A percentile compares a stretch with the other conserved stretches of the same genome.
Conservation (phyloP, 2,797 vertebrate genomes). For the Neosalanx taihuensis region DNA sequence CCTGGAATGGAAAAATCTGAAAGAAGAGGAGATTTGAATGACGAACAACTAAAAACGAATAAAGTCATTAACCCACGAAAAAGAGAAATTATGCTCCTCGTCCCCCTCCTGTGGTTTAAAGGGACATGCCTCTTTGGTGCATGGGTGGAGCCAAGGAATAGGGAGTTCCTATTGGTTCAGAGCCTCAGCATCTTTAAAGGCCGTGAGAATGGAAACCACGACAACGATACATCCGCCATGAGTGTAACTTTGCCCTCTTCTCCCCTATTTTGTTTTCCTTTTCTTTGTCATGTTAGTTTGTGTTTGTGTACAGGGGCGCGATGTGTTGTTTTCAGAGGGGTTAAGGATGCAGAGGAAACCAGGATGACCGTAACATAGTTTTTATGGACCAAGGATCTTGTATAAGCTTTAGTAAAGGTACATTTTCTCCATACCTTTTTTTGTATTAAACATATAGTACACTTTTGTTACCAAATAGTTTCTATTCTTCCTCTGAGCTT, state of each 20-base stretch:
- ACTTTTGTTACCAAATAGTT: conserved; percentile 99
- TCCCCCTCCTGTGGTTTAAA: conserved; percentile 75
- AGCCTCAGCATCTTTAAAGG: conserved; percentile 79
- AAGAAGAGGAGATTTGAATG: conserved; percentile 44
- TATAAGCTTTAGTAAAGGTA: conserved; percentile 99
- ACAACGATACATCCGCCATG: conserved; percentile 67
- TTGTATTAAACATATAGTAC: conserved; percentile 97
- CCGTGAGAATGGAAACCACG: conserved; percentile 57
- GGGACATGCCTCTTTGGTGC: conserved; percentile 76
- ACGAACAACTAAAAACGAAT: conserved; percentile 21
- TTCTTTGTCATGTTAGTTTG: conserved; percentile 67
- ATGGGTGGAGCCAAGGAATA: conserved; percentile 63
- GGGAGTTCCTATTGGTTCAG: conserved; percentile 55
- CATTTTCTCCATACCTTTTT: conserved; percentile 99
- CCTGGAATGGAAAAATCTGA: conserved; percentile 49
- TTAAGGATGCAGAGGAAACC: conserved; percentile 75
- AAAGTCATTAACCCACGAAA: conserved; percentile 32
- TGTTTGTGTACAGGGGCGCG: conserved; percentile 74
- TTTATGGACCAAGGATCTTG: conserved; percentile 99
- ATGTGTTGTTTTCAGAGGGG: conserved; percentile 80
- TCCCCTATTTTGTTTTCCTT: conserved; percentile 65
- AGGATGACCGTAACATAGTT: conserved; percentile 83
- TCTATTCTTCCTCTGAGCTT: conserved; percentile 88
- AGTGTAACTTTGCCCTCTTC: conserved; percentile 70
- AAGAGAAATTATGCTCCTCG: conserved; percentile 57